These are phyloP conservation scores for Zaprionus ornatus DNA, from an alignment of 1,140 invertebrate genomes.

Conservation along the genomic window DNA sequence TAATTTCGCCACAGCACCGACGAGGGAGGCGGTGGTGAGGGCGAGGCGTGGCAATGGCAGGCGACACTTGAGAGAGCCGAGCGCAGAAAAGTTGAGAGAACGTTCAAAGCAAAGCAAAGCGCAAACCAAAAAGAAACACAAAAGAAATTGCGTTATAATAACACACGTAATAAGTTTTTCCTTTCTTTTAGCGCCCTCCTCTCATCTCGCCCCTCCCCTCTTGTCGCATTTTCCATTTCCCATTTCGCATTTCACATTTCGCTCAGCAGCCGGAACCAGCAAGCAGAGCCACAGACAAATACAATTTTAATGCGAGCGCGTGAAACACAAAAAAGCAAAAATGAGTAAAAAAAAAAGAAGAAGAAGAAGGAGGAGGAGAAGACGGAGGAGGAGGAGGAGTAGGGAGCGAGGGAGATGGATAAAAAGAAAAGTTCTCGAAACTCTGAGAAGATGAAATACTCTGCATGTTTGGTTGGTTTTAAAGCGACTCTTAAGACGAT, in stretches of 20 bases:
- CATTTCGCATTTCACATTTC: constrained; percentile 28
- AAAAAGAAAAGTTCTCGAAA: background rate
- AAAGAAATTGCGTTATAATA: constrained; percentile 79
- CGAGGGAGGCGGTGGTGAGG: background rate
- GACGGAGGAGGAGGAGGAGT: background rate
- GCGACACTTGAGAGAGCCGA: constrained; percentile 22
- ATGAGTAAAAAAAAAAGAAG: background rate
- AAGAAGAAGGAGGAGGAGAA: background rate
- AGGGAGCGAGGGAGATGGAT: background rate
- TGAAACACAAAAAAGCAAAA: constrained; percentile 22
- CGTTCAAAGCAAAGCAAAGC: constrained; percentile 27
- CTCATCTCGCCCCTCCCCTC: background rate
- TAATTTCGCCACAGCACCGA: constrained; percentile 63
- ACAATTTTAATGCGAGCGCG: constrained; percentile 72
- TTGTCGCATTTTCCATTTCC: constrained; percentile 15
- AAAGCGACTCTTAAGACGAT: background rate
- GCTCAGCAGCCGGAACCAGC: constrained; percentile 17
- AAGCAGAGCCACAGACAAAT: constrained; percentile 61
- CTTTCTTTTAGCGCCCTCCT: background rate
- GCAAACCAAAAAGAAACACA: constrained; percentile 46
- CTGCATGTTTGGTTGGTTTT: background rate
- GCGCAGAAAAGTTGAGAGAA: constrained; percentile 25
- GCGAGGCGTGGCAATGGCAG: background rate
- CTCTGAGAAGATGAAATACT: background rate
- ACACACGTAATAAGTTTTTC: constrained; percentile 71